Conservation (phyloP, 2,113 vertebrate genomes). For the Genyomyrus donnyi region DNA sequence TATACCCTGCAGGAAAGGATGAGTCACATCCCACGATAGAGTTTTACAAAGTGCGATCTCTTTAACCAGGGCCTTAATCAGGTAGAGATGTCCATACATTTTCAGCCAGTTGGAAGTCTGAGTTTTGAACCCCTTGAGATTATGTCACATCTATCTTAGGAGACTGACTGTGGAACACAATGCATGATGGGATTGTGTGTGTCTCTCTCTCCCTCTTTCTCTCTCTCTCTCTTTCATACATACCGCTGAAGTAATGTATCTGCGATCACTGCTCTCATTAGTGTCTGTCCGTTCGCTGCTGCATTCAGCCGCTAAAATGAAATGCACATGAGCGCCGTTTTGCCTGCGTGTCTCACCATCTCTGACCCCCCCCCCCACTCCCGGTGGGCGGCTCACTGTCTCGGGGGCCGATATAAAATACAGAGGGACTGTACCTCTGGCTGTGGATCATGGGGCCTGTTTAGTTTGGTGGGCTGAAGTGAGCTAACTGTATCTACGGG, state of each 20-base stretch:
- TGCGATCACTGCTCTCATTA: background rate
- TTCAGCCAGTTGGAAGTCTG: background rate
- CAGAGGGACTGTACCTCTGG: background rate
- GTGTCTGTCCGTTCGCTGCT: background rate
- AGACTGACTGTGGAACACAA: background rate
- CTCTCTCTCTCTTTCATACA: background rate
- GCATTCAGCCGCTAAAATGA: background rate
- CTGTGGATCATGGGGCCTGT: too few relatives aligned
- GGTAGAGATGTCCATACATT: background rate
- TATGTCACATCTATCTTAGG: slow-evolving; percentile 1
- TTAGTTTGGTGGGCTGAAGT: background rate
- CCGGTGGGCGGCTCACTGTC: background rate
- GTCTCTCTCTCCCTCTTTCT: background rate
- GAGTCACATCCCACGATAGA: background rate
- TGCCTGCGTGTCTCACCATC: background rate
- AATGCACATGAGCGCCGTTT: background rate
- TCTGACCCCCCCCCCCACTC: background rate
- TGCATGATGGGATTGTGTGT: background rate
- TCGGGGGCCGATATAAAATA: background rate
- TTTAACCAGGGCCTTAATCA: background rate
- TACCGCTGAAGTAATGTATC: background rate
- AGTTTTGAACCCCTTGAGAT: background rate
- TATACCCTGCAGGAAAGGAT: background rate
- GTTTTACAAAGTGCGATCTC: background rate
- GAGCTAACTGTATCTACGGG: background rate